Evolutionary conservation across 2,888 invertebrate species (phyloP).

Genomic region (Alentia gelatinosa): DNA sequence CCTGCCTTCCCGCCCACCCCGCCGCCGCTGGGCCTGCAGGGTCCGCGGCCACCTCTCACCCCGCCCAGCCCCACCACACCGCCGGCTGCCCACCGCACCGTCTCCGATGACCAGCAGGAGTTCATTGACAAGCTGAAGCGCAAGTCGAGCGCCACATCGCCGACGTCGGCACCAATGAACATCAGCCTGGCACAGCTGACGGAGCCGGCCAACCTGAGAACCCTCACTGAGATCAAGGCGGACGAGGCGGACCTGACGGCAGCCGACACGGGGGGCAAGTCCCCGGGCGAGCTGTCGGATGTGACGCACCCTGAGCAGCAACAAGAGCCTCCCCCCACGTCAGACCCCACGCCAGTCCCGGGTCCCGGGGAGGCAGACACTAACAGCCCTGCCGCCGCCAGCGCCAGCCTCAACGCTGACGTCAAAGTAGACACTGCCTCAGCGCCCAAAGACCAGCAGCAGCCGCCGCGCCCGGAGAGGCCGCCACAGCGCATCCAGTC

Average conservation of each 20-base stretch:
- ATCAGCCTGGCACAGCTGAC: neutral
- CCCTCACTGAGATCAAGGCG: neutral
- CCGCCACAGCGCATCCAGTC: conserved; percentile 20
- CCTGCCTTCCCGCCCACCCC: conserved; percentile 22
- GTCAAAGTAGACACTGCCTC: neutral
- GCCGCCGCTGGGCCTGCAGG: neutral
- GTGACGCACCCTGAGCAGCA: too few relatives aligned
- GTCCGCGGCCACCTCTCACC: neutral
- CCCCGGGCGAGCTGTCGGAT: too few relatives aligned
- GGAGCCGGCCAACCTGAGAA: neutral
- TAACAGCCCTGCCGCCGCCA: neutral
- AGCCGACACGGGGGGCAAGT: too few relatives aligned
- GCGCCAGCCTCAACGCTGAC: neutral
- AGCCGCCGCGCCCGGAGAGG: neutral
- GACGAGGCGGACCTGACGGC: neutral
- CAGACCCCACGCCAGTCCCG: neutral
- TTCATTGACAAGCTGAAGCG: conserved; percentile 44
- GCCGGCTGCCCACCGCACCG: neutral
- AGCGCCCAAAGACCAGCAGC: neutral
- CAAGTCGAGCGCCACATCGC: conserved; percentile 29
- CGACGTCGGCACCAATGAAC: neutral
- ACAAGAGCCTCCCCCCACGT: too few relatives aligned
- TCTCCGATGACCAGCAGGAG: conserved; percentile 36
- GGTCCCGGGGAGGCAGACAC: neutral
- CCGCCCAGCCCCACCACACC: neutral